Evolutionary conservation across 30 jellyfish, hydroid and myxozoan species (phyloP), one percentile per base, ranked within the genome.

Genomic region (Cassiopea andromeda): DNA sequence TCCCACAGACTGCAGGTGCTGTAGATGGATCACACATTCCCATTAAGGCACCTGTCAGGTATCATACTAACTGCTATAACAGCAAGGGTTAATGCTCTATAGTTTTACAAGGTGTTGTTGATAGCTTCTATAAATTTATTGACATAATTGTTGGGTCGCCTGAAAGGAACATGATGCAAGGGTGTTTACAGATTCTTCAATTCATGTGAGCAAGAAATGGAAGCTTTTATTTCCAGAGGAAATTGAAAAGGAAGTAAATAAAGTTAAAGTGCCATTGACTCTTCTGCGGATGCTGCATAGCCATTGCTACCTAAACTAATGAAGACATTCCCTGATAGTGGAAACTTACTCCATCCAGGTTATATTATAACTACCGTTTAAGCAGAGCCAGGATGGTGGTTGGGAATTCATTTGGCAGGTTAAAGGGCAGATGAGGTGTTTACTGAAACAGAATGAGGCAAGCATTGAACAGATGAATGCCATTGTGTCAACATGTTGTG

Each of bases 301-400:
- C 80, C 93, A 5, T 67, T 85, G 15, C 61, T 75, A 14, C 79
- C 82, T 8, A 73, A 50, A 89, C 82, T 85, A 43, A 75, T 73
- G 75, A 85, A 85, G 69, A 83, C 89, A 14, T 85, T 73, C 66
- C 47, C 93, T 27, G 82, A 85, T 48, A 75, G 77, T 85, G 89
- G 93, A 8, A 73, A 15, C 12, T 86, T 84, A 12, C 75, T 14
- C 46, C 49, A 69, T 50, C 73, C 13, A 46, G 73, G 77, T 12
- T 84, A 44, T 77, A 70, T 60, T 84, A 46, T 60, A 79, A 87
- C 77, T 87, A 87, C 77, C 70, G 85, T 44, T 47, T 76, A 5
- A 87, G 94, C 69, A 75, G 94, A 48, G 94, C 94, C 49, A 75
- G 90, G 48, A 76, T 48, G 84, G 94, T 87, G 44, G 91, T 77